Evolutionary conservation across 2,113 vertebrate genomes (phyloP), one percentile per base, ranked within the genome.

Genomic region (Nothoprocta perdicaria): DNA sequence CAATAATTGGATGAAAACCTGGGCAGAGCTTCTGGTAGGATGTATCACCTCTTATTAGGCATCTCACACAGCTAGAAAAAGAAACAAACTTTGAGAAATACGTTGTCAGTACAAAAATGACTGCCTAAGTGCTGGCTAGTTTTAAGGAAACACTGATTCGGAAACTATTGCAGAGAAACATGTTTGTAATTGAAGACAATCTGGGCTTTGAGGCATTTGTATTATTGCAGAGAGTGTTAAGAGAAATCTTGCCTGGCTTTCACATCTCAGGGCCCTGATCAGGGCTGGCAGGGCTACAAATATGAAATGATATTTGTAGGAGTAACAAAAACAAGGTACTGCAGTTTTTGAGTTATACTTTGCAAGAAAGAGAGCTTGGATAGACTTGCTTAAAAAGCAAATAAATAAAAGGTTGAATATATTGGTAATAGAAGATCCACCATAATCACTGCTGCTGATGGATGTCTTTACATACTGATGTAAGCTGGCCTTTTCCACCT

Each of bases 1-100:
- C 38, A 46, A 1, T 43, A 12, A n/a, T 48, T 67, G 62, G n/a
- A 80, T 71, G 24, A 17, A 74, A 55, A 68, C 0, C 0, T 46
- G 14, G 4, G 15, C 0, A 1, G 53, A 15, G 14, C 5, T 14
- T 91, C 50, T 46, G 50, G 82, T 33, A 78, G 63, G 35, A 84
- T 10, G 24, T 55, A 3, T 41, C 83, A 23, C 15, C 12, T 74
- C 80, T 80, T 60, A 9, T 78, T 46, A 88, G n/a, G 46, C 74
- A 57, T 63, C 33, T 57, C 27, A 13, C 38, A 38, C 26, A 55
- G 5, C 29, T 80, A 35, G 27, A 40, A 71, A 50, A 73, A 83
- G 12, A 81, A 87, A 53, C 18, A 23, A 52, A 21, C 43, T 85
- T 82, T 62, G 50, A 66, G 45, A 17, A 21, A 1, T 63, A 6